phyloP scores from a whole-genome alignment of 2,113 vertebrate species.

The Gallinago undulata region DNA sequence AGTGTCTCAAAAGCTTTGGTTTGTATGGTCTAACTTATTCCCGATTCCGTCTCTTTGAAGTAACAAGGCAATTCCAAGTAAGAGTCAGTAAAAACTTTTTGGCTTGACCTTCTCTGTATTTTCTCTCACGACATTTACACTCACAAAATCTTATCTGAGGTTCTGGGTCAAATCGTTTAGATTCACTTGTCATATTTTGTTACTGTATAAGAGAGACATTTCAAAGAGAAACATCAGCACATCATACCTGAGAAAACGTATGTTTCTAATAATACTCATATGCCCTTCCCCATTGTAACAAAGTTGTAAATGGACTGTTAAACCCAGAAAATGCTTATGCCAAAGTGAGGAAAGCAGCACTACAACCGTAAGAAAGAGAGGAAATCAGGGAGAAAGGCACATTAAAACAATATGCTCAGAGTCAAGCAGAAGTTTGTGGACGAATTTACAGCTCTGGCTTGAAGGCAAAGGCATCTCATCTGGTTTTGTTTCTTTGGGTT shows the following conservation, averaged over 20 bases:
- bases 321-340: background rate
- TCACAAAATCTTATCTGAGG: background rate
- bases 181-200: background rate
- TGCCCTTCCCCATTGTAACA: background rate
- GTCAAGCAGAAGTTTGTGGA: background rate
- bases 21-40: background rate
- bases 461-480: background rate
- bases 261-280: background rate
- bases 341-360: slow-evolving; percentile 1
- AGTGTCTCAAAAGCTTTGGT: background rate
- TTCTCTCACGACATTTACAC: background rate
- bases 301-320: background rate
- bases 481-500: background rate
- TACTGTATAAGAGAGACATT: background rate
- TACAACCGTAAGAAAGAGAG: background rate
- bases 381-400: background rate
- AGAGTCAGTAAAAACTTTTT: background rate
- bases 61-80: background rate
- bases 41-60: background rate
- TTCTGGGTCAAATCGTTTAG: background rate
- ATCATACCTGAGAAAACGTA: background rate
- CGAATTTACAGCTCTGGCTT: background rate
- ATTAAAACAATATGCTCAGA: background rate
- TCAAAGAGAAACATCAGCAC: background rate
- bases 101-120: background rate